Conservation (phyloP, 2,888 invertebrate species). For the Drosophila meridiana region DNA sequence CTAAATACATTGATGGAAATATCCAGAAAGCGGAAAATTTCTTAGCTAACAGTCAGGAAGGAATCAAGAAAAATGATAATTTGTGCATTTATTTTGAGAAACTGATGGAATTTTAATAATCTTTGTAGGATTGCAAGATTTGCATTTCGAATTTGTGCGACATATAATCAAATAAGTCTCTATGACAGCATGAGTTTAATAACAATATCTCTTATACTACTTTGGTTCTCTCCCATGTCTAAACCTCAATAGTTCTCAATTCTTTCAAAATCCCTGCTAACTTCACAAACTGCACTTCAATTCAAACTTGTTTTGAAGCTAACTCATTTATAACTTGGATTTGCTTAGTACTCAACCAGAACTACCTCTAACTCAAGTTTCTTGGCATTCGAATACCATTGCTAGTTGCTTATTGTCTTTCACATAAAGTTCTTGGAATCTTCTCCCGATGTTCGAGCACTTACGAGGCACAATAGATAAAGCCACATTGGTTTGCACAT, state of each 20-base stretch:
- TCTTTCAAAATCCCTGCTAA: neutral
- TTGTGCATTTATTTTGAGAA: neutral
- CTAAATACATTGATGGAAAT: neutral
- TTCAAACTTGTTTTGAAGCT: neutral
- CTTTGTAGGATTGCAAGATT: neutral
- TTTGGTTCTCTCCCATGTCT: neutral
- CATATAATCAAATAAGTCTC: neutral
- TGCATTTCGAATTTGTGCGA: neutral
- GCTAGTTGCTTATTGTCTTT: neutral
- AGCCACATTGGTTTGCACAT: conserved; percentile 63
- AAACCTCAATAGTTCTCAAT: neutral
- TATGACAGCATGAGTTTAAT: neutral
- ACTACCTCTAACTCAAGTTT: neutral
- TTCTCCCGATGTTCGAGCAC: conserved; percentile 25
- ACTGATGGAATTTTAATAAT: neutral
- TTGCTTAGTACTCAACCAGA: neutral
- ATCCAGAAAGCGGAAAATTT: neutral
- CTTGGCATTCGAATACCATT: neutral
- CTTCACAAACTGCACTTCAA: neutral
- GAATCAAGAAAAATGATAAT: neutral
- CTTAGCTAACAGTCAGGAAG: neutral
- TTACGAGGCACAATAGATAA: conserved; percentile 60
- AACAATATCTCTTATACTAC: neutral
- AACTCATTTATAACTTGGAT: neutral
- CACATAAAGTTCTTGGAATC: conserved; percentile 1